phyloP scores from a whole-genome alignment of 2,888 invertebrate species.

The Nomada fucata region DNA sequence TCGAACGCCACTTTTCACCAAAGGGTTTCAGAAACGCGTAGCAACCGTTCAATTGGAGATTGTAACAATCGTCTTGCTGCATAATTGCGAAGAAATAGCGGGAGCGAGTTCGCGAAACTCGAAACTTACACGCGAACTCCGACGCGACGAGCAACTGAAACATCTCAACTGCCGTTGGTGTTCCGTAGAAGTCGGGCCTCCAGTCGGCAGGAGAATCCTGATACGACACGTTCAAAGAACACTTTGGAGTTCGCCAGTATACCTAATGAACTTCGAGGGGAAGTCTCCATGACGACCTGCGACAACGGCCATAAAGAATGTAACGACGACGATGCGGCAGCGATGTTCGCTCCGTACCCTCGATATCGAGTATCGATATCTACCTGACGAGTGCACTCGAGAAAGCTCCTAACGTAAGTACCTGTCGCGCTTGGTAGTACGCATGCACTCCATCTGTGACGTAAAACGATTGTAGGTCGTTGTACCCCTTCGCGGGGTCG shows the following conservation, averaged over 20 bases:
- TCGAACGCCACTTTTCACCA: background rate
- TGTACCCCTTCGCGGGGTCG: constrained; percentile 17
- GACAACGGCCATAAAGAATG: constrained; percentile 44
- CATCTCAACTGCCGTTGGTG: constrained; percentile 31
- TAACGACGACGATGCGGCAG: constrained; percentile 39
- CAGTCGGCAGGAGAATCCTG: constrained; percentile 24
- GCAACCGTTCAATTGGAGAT: background rate
- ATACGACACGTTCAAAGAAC: constrained; percentile 46
- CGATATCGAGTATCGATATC: constrained; percentile 45
- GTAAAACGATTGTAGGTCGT: constrained; percentile 40
- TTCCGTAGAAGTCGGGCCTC: constrained; percentile 16
- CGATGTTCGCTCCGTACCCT: constrained; percentile 6
- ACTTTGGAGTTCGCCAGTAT: constrained; percentile 44
- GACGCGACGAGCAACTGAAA: constrained; percentile 12
- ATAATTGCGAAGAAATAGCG: background rate
- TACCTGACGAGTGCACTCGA: constrained; percentile 36
- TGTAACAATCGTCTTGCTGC: background rate
- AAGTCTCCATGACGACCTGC: constrained; percentile 37
- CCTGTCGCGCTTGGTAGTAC: constrained; percentile 27
- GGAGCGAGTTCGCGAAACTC: constrained; percentile 5
- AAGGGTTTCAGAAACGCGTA: background rate
- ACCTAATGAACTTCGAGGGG: constrained; percentile 54
- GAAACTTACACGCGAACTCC: constrained; percentile 22
- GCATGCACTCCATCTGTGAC: constrained; percentile 38
- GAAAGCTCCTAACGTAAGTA: constrained; percentile 32